A percentile compares a stretch with the other conserved stretches of the same genome.
phyloP scores from a whole-genome alignment of 2,797 vertebrate species.

The Neoniphon sammara region DNA sequence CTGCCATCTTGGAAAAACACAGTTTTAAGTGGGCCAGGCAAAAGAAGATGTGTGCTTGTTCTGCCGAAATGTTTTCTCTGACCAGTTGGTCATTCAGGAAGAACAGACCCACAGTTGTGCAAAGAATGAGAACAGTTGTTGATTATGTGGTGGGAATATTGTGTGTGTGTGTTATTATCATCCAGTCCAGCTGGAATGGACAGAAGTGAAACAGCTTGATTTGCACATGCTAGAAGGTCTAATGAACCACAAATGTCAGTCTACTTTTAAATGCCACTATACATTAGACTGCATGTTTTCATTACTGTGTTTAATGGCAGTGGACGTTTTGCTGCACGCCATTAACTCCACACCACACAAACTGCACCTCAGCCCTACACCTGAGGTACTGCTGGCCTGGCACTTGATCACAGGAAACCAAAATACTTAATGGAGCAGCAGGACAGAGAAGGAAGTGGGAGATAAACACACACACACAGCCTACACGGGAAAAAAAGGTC shows the following conservation, averaged over 20 bases:
- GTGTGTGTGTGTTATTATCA: slow-evolving; percentile 33
- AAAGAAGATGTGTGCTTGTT: slow-evolving; percentile 33
- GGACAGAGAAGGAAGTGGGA: slow-evolving; percentile 13
- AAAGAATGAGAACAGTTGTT: slow-evolving; percentile 40
- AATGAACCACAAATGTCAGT: slow-evolving; percentile 32
- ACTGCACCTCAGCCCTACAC: slow-evolving; percentile 12
- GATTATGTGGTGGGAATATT: slow-evolving; percentile 38
- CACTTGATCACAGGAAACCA: background rate
- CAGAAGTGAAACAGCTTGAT: background rate
- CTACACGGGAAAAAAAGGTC: slow-evolving; percentile 1
- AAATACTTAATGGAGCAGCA: slow-evolving; percentile 10
- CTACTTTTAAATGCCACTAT: slow-evolving; percentile 28
- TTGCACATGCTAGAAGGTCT: slow-evolving; percentile 33
- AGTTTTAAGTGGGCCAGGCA: slow-evolving; percentile 34
- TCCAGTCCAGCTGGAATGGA: slow-evolving; percentile 14
- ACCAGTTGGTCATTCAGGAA: slow-evolving; percentile 28
- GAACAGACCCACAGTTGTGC: slow-evolving; percentile 19
- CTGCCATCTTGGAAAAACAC: slow-evolving; percentile 33
- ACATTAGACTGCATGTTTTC: slow-evolving; percentile 39
- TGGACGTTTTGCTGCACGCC: slow-evolving; percentile 34
- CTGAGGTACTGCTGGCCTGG: background rate
- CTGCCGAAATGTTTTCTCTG: slow-evolving; percentile 31
- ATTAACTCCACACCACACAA: slow-evolving; percentile 34
- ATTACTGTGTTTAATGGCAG: slow-evolving; percentile 30
- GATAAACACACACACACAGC: slow-evolving; percentile 10